Conservation (phyloP, 2,888 invertebrate species). For the Cheilosia grossa region DNA sequence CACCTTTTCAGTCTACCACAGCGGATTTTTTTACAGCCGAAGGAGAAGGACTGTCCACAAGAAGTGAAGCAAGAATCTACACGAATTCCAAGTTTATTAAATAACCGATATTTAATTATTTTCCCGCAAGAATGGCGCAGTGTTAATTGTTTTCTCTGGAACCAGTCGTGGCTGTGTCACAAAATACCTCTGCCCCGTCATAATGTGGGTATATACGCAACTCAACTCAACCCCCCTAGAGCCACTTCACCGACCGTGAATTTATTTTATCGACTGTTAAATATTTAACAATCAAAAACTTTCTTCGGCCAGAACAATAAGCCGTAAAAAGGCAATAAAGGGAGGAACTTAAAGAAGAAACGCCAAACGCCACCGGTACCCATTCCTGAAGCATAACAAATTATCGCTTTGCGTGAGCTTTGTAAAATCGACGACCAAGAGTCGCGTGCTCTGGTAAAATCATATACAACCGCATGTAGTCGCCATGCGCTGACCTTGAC, state of each 20-base stretch:
- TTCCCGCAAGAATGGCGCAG: too few species aligned
- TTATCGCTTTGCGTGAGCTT: conserved; percentile 66
- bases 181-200: conserved; percentile 17
- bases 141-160: neutral
- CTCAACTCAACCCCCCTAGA: neutral
- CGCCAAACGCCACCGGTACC: conserved; percentile 5
- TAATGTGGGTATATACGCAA: neutral
- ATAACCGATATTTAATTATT: too few species aligned
- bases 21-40: too few species aligned
- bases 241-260: conserved; percentile 7
- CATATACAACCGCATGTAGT: neutral
- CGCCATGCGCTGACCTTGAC: conserved; percentile 56
- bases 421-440: conserved; percentile 24
- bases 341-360: conserved; percentile 27
- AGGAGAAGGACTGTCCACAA: too few species aligned
- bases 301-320: conserved; percentile 2
- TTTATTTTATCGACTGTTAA: conserved; percentile 48
- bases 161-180: conserved; percentile 21
- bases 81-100: too few species aligned
- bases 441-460: conserved; percentile 36
- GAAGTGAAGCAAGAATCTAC: too few species aligned
- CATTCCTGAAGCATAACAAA: conserved; percentile 38
- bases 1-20: too few species aligned
- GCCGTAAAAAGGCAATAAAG: conserved; percentile 47
- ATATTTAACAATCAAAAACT: conserved; percentile 52